Conservation (phyloP, 2,888 invertebrate genomes). For the Entomobrya proxima region DNA sequence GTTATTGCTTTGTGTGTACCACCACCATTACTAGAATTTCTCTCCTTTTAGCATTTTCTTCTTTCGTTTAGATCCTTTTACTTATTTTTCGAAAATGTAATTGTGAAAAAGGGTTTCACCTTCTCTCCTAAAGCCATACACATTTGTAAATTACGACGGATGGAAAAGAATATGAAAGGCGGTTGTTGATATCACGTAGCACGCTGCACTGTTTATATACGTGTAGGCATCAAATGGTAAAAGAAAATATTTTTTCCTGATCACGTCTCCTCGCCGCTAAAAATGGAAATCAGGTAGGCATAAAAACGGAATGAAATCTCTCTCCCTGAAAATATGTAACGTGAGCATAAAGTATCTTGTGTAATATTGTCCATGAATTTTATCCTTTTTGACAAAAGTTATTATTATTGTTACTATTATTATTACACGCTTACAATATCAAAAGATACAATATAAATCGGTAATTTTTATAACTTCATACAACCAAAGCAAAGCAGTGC, state of each 20-base stretch:
- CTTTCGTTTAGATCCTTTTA: not conserved
- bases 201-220: not conserved
- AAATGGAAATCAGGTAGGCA: slow-evolving; percentile 54
- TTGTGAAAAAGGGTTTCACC: slow-evolving; percentile 29
- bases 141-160: slow-evolving; percentile 42
- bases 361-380: slow-evolving; percentile 46
- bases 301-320: slow-evolving; percentile 10
- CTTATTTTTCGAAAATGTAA: slow-evolving; percentile 20
- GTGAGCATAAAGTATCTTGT: slow-evolving; percentile 10
- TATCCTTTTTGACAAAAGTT: slow-evolving; percentile 44
- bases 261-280: slow-evolving; percentile 43
- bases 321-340: not conserved
- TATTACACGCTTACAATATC: slow-evolving; percentile 1
- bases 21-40: not conserved
- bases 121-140: slow-evolving; percentile 42
- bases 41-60: not conserved
- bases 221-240: not conserved
- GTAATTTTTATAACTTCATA: slow-evolving; percentile 45
- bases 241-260: slow-evolving; percentile 26
- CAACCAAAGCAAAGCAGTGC: no score
- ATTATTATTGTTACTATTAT: slow-evolving; percentile 26
- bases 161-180: slow-evolving; percentile 1
- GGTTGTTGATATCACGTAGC: not conserved
- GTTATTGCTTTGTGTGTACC: slow-evolving; percentile 55
- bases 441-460: not conserved